Evolutionary conservation across 2,113 vertebrate genomes (phyloP).

Genomic region (Nycticebus coucang): DNA sequence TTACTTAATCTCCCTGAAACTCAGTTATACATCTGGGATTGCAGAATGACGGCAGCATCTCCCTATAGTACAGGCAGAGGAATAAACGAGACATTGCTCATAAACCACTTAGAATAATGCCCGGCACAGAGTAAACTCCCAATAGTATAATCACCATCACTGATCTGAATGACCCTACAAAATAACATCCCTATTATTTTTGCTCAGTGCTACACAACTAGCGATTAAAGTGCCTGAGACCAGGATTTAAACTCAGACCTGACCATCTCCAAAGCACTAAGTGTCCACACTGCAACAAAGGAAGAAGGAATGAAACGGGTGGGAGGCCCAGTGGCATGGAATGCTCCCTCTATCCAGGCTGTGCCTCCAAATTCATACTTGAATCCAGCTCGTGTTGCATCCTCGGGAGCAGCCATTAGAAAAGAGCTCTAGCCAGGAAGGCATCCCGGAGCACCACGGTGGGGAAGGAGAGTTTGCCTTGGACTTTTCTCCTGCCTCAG

Average conservation of each 20-base stretch:
- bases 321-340: not conserved
- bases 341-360: not conserved
- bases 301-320: not conserved
- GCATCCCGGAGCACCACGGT: not conserved
- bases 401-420: not conserved
- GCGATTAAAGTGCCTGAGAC: not conserved
- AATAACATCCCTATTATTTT: not conserved
- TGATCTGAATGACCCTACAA: not conserved
- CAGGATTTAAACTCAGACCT: conserved; percentile 19
- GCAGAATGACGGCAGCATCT: not conserved
- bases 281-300: not conserved
- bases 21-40: not conserved
- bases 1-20: not conserved
- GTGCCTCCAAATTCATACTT: not conserved
- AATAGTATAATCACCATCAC: not conserved
- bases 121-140: not conserved
- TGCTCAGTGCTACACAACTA: not conserved
- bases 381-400: not conserved
- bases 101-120: not conserved
- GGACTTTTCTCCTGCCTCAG: not conserved
- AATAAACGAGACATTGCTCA: not conserved
- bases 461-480: not conserved
- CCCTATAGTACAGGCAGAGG: not conserved
- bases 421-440: not conserved
- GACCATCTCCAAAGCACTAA: not conserved